Evolutionary conservation across 2,797 vertebrate genomes (phyloP).

Genomic region (Astyanax mexicanus): DNA sequence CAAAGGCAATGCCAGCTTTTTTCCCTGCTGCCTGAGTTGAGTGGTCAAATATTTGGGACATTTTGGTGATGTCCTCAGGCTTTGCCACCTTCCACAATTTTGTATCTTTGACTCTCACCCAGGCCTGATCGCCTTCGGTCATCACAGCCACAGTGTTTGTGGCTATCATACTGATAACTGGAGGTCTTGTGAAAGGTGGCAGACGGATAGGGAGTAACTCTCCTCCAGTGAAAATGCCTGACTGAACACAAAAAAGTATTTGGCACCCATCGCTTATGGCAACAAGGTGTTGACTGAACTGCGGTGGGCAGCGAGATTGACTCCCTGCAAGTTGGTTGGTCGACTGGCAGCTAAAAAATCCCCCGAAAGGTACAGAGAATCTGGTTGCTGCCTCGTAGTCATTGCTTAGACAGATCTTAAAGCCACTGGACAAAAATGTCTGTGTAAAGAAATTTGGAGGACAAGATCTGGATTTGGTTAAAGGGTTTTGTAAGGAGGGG

Average conservation of each 20-base stretch:
- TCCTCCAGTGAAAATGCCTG: constrained; percentile 82
- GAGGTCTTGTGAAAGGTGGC: constrained; percentile 83
- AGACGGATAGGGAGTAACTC: constrained; percentile 77
- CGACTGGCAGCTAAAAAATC: constrained; percentile 89
- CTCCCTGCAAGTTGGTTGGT: constrained; percentile 77
- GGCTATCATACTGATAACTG: constrained; percentile 72
- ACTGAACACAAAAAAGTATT: constrained; percentile 87
- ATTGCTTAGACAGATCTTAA: constrained; percentile 82
- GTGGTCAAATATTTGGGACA: constrained; percentile 50
- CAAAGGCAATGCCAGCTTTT: constrained; percentile 68
- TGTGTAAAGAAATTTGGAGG: constrained; percentile 75
- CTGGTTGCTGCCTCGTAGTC: constrained; percentile 81
- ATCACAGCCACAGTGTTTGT: constrained; percentile 85
- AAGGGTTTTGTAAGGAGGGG: constrained; percentile 68
- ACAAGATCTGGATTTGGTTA: constrained; percentile 80
- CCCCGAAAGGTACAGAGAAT: constrained; percentile 84
- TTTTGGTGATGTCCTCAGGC: constrained; percentile 66
- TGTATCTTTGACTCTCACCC: constrained; percentile 82
- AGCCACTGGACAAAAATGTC: constrained; percentile 80
- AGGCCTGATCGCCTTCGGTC: constrained; percentile 75
- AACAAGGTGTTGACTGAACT: constrained; percentile 89
- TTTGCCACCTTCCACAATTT: constrained; percentile 80
- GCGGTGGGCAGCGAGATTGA: constrained; percentile 78
- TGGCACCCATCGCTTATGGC: constrained; percentile 89
- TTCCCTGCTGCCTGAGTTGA: constrained; percentile 51